Percentiles rank a stretch among this genome's conserved stretches.
Conservation (phyloP, 2,888 invertebrate genomes). For the Crepidodera aurea region DNA sequence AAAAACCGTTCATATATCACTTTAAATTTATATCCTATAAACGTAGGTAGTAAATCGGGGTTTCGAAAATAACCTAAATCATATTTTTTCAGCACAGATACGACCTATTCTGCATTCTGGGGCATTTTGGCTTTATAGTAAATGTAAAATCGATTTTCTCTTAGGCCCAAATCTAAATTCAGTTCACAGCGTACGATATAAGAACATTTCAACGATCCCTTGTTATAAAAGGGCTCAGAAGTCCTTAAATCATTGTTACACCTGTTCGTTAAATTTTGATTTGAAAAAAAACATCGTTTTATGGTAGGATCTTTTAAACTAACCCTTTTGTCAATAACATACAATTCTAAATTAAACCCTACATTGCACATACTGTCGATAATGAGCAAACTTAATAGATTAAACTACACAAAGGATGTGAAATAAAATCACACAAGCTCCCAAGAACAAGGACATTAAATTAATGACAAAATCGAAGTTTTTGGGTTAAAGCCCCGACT, state of each 20-base stretch:
- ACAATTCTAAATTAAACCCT: too few relatives aligned
- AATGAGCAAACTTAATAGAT: too few relatives aligned
- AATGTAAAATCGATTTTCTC: constrained; percentile 25
- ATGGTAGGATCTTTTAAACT: too few relatives aligned
- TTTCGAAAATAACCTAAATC: neutral
- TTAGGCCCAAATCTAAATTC: constrained; percentile 21
- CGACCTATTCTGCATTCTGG: neutral
- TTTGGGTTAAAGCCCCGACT: too few relatives aligned
- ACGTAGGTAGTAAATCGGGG: neutral
- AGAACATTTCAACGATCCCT: constrained; percentile 1
- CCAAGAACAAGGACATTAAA: too few relatives aligned
- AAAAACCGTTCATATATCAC: neutral
- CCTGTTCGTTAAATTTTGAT: neutral
- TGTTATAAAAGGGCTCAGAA: neutral
- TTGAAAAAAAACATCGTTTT: too few relatives aligned
- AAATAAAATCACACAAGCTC: too few relatives aligned
- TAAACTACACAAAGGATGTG: too few relatives aligned
- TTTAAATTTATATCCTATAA: too few relatives aligned
- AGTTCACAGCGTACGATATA: constrained; percentile 3
- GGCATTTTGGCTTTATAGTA: constrained; percentile 7
- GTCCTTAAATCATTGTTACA: constrained; percentile 1
- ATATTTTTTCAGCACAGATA: neutral
- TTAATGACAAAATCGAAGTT: too few relatives aligned
- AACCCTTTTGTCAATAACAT: too few relatives aligned
- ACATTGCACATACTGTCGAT: too few relatives aligned